Evolutionary conservation across 2,113 vertebrate species (phyloP), one percentile per base, ranked within the genome.

Genomic region (Laticauda laticaudata): DNA sequence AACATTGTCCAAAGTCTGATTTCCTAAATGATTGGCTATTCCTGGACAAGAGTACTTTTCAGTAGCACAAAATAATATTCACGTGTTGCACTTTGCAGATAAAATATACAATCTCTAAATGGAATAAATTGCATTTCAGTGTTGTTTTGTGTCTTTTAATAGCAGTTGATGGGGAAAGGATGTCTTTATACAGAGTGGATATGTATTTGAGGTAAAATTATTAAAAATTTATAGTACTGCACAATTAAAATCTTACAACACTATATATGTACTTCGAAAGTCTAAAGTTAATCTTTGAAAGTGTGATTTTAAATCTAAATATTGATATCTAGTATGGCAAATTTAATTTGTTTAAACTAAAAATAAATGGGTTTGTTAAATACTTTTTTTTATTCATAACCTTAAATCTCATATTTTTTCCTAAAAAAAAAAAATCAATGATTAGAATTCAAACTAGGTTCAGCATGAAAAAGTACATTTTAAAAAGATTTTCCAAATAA

Each of bases 271-370:
- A 94, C 92, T 94, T 95, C 87, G 14, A 69, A 69, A 69, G 29
- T 69, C 64, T 69, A 15, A 69, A n/a, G 26, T 92, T 96, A 95
- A 95, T 95, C 87, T 93, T 89, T 75, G 69, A 92, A 93, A 96
- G 87, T 81, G 91, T 92, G 90, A 95, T 96, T 96, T 96, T 93
- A 95, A 34, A 93, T 48, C 29, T 15, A 55, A 69, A 89, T 94
- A 94, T 93, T 92, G 90, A 87, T 91, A 92, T 91, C 75, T 92
- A 23, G 56, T 92, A 92, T 95, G 95, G 94, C 94, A 94, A 96
- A 93, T 69, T 48, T 93, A 96, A 96, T 92, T 54, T 51, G 94
- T 95, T 96, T 95, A 94, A 95, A 95, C 92, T 3, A 0, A 93
- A 87, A 14, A 92, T 14, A 10, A 93, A 95, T 61, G 86, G 93